Percentiles rank a stretch among this genome's conserved stretches.
phyloP scores from a whole-genome alignment of 2,797 vertebrate species.

The Sphenodon punctatus region DNA sequence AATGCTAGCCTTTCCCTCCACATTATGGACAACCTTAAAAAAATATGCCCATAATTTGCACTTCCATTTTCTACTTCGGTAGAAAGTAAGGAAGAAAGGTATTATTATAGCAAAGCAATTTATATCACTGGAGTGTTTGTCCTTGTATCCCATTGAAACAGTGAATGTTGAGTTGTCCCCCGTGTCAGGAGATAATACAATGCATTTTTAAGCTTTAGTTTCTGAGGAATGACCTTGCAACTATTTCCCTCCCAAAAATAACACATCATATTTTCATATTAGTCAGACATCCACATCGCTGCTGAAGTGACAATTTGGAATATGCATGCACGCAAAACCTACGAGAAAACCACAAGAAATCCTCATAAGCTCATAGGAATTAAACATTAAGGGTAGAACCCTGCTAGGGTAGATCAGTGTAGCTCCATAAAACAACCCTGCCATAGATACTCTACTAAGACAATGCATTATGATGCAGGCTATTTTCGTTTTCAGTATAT shows the following conservation, averaged over 20 bases:
- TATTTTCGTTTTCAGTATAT: constrained; percentile 1
- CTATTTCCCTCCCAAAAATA: constrained; percentile 17
- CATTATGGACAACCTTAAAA: too few species aligned
- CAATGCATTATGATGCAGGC: not conserved
- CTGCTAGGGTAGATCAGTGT: not conserved
- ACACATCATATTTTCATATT: not conserved
- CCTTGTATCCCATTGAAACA: not conserved
- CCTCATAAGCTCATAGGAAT: not conserved
- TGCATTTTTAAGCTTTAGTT: not conserved
- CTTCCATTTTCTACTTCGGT: not conserved
- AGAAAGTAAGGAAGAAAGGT: not conserved
- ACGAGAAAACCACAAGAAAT: not conserved
- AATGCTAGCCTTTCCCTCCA: not conserved
- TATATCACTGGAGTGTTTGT: not conserved
- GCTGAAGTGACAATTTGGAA: not conserved
- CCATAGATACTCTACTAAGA: not conserved
- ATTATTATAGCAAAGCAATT: not conserved
- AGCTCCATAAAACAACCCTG: not conserved
- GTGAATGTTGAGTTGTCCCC: not conserved
- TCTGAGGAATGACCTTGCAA: not conserved
- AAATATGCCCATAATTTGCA: not conserved
- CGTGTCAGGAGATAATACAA: not conserved
- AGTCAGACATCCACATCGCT: constrained; percentile 8
- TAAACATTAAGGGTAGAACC: not conserved
- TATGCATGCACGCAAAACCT: not conserved